These are phyloP conservation scores for Drosophila kohkoa DNA, from an alignment of 1,140 invertebrate genomes.

Conservation along the genomic window DNA sequence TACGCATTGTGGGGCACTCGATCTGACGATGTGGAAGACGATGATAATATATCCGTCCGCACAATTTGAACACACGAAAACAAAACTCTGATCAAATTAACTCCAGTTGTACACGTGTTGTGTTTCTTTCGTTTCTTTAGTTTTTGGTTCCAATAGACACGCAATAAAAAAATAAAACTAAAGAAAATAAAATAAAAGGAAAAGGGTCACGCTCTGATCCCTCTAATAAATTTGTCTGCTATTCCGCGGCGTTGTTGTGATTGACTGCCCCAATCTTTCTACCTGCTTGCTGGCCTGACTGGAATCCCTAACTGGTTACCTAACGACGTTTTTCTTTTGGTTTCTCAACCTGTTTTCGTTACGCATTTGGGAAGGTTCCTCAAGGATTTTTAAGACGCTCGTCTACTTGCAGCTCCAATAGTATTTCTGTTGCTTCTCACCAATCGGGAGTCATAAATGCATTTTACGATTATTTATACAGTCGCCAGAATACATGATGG, in stretches of 20 bases:
- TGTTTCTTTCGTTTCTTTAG: slow-evolving; percentile 21
- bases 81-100: background rate
- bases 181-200: slow-evolving; percentile 11
- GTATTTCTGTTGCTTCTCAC: slow-evolving; percentile 50
- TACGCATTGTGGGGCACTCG: slow-evolving; percentile 96
- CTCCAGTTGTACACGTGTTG: slow-evolving; percentile 36
- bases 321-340: slow-evolving; percentile 31
- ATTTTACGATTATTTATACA: slow-evolving; percentile 72
- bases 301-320: background rate
- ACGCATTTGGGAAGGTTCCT: slow-evolving; percentile 51
- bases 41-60: background rate
- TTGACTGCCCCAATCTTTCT: slow-evolving; percentile 72
- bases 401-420: slow-evolving; percentile 36
- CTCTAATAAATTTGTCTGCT: slow-evolving; percentile 73
- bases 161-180: slow-evolving; percentile 16
- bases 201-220: slow-evolving; percentile 61
- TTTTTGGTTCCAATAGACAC: slow-evolving; percentile 18
- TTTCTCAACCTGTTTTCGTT: slow-evolving; percentile 66
- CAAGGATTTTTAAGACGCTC: slow-evolving; percentile 53
- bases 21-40: background rate
- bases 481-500: slow-evolving; percentile 14
- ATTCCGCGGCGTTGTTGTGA: slow-evolving; percentile 50
- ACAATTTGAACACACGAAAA: slow-evolving; percentile 1
- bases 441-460: slow-evolving; percentile 77
- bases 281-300: slow-evolving; percentile 43